Evolutionary conservation across 2,113 vertebrate genomes (phyloP).

Genomic region (Lasiurus borealis): DNA sequence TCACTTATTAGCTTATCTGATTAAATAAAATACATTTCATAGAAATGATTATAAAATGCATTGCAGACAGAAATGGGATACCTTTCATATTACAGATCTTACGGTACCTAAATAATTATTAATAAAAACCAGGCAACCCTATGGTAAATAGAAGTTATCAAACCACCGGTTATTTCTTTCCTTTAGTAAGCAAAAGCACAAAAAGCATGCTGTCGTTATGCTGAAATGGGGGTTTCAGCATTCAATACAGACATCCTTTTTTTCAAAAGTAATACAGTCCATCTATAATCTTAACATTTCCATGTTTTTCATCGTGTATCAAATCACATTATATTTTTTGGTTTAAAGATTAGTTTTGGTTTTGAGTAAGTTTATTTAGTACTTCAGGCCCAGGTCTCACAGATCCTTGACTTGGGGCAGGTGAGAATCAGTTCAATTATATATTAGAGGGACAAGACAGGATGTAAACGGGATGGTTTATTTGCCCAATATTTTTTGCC

Average conservation of each 20-base stretch:
- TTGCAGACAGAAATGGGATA: slow-evolving; percentile 83
- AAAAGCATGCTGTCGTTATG: slow-evolving; percentile 32
- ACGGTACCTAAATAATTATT: slow-evolving; percentile 82
- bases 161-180: slow-evolving; percentile 75
- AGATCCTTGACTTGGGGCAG: slow-evolving; percentile 9
- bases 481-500: background rate
- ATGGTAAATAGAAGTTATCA: slow-evolving; percentile 78
- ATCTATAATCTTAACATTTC: slow-evolving; percentile 7
- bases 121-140: slow-evolving; percentile 77
- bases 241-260: background rate
- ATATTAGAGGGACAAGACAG: background rate
- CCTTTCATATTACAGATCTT: slow-evolving; percentile 76
- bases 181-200: slow-evolving; percentile 70
- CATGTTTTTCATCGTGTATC: slow-evolving; percentile 20
- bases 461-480: background rate
- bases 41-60: slow-evolving; percentile 90
- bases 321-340: slow-evolving; percentile 47
- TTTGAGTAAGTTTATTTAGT: slow-evolving; percentile 62
- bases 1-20: slow-evolving; percentile 85
- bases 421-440: slow-evolving; percentile 44
- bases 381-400: slow-evolving; percentile 3
- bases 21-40: slow-evolving; percentile 90
- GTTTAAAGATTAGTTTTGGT: slow-evolving; percentile 76
- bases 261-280: background rate
- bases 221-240: background rate